Evolutionary conservation across 53 echinoderm and acorn worm genomes (phyloP).

Genomic region (Echinometra lucunter): DNA sequence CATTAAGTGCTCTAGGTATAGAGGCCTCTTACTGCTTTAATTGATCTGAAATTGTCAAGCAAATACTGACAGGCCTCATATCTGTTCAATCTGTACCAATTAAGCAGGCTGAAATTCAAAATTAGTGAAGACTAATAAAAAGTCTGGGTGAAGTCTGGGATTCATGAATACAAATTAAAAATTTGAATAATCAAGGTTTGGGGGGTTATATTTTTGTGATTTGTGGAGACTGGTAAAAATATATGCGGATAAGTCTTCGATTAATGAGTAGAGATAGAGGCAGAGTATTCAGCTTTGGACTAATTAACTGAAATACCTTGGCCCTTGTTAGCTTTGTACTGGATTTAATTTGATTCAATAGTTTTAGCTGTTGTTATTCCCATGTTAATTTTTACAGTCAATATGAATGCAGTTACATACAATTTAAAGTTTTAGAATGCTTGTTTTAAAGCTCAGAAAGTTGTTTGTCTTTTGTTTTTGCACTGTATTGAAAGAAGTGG

Average conservation of each 20-base stretch:
- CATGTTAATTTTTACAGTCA: no score
- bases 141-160: neutral
- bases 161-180: neutral
- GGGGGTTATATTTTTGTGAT: no score
- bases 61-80: neutral
- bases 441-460: no score
- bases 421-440: no score
- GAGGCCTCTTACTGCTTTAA: neutral
- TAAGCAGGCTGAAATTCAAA: neutral
- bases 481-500: no score
- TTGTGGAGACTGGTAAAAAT: no score
- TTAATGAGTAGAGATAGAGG: no score
- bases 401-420: no score
- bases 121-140: neutral
- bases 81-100: neutral
- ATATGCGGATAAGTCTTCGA: no score
- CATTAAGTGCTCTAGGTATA: conserved; percentile 8
- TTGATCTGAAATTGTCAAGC: conserved; percentile 34
- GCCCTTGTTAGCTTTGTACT: neutral
- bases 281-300: no score
- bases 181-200: neutral
- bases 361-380: no score
- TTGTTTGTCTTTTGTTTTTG: no score
- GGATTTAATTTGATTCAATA: neutral
- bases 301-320: neutral